Conservation (phyloP, 2,113 vertebrate species). For the Coracopsis vasa region DNA sequence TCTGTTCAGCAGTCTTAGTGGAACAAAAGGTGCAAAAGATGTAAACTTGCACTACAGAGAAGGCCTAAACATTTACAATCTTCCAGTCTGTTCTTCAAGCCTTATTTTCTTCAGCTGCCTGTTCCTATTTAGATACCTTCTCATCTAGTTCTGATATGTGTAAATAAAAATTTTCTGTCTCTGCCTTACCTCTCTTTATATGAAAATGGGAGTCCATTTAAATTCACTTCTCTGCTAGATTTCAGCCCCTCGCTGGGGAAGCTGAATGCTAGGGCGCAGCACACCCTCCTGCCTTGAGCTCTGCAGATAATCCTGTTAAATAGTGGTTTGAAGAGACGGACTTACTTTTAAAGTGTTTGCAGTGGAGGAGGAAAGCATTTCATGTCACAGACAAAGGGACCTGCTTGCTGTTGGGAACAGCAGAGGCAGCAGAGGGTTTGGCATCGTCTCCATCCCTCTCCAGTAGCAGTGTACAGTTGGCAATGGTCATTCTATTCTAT, state of each 20-base stretch:
- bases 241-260: neutral
- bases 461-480: neutral
- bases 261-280: neutral
- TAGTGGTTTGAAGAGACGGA: neutral
- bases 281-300: neutral
- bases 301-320: neutral
- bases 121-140: neutral
- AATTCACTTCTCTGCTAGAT: neutral
- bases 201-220: neutral
- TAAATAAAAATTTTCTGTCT: neutral
- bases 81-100: neutral
- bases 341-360: neutral
- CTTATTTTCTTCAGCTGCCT: neutral
- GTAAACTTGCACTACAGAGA: neutral
- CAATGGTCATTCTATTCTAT: accelerated
- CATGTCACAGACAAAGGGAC: neutral
- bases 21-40: neutral
- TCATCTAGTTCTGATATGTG: neutral
- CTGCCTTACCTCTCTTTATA: neutral
- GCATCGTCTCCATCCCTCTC: neutral
- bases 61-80: neutral
- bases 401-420: neutral
- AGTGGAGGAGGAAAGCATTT: neutral
- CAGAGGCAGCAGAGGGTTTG: neutral
- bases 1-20: neutral